Conservation (phyloP, 2,113 vertebrate species). For the Neodontobutis hainanensis region DNA sequence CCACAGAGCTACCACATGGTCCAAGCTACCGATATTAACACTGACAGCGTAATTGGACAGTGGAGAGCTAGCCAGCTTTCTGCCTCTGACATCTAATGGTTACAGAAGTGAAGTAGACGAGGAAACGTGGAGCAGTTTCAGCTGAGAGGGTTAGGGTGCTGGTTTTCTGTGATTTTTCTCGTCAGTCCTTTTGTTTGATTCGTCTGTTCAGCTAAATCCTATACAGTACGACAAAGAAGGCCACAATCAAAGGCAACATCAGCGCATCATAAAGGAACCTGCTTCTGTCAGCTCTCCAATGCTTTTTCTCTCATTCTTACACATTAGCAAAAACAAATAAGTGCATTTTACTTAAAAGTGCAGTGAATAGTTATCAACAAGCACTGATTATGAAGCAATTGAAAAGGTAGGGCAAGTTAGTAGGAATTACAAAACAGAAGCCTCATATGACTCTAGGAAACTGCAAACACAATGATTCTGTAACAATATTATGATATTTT, state of each 20-base stretch:
- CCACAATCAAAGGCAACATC: constrained; percentile 38
- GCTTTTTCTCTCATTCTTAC: constrained; percentile 1
- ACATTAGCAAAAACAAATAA: neutral
- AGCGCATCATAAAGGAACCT: constrained; percentile 28
- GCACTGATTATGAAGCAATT: neutral
- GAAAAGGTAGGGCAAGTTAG: too few species aligned
- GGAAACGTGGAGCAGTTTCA: constrained; percentile 14
- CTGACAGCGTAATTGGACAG: constrained; percentile 37
- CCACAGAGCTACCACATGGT: neutral
- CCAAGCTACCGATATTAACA: constrained; percentile 33
- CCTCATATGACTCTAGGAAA: too few species aligned
- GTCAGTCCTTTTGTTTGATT: constrained; percentile 19
- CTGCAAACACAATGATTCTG: neutral
- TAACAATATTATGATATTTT: neutral
- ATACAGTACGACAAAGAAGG: constrained; percentile 33
- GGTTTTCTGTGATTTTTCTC: neutral
- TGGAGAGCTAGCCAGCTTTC: constrained; percentile 20
- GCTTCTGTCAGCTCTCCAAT: constrained; percentile 25
- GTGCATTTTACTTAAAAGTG: neutral
- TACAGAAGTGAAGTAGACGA: constrained; percentile 25
- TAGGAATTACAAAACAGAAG: too few species aligned
- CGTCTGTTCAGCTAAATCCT: constrained; percentile 41
- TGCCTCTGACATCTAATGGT: constrained; percentile 41
- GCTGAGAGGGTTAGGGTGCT: constrained; percentile 11
- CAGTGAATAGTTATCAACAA: neutral